Evolutionary conservation across 2,797 vertebrate species (phyloP).

Genomic region (Iguana delicatissima): DNA sequence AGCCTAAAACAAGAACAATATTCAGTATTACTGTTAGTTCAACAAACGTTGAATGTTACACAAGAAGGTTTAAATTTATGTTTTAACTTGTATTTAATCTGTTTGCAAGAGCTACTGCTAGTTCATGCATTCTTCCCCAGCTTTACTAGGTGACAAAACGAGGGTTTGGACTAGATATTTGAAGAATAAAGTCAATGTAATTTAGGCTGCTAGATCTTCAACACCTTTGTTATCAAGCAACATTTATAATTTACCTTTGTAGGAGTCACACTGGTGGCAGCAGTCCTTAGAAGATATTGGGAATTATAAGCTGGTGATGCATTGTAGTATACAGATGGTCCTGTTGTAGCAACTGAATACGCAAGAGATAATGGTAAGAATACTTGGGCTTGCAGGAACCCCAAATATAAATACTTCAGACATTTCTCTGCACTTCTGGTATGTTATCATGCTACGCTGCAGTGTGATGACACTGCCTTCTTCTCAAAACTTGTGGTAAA

Average conservation of each 20-base stretch:
- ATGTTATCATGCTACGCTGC: neutral
- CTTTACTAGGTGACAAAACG: neutral
- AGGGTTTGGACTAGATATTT: neutral
- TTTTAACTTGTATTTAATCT: neutral
- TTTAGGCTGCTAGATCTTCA: neutral
- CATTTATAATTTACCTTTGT: constrained; percentile 88
- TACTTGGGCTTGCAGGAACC: neutral
- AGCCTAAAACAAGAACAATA: constrained; percentile 78
- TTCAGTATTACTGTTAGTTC: neutral
- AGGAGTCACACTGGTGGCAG: constrained; percentile 91
- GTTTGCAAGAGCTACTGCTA: neutral
- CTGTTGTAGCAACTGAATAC: constrained; percentile 91
- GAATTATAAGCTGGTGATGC: constrained; percentile 96
- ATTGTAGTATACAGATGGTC: constrained; percentile 91
- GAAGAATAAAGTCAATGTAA: neutral
- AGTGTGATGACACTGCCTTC: neutral
- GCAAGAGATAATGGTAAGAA: constrained; percentile 19
- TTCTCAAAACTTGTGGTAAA: neutral
- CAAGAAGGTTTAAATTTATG: neutral
- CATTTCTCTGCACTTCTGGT: neutral
- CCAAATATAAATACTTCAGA: neutral
- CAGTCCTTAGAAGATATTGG: constrained; percentile 94
- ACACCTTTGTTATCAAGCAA: neutral
- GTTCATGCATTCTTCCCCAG: neutral
- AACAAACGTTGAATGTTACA: neutral